Conservation (phyloP, 2,113 vertebrate genomes). For the Rostratula benghalensis region DNA sequence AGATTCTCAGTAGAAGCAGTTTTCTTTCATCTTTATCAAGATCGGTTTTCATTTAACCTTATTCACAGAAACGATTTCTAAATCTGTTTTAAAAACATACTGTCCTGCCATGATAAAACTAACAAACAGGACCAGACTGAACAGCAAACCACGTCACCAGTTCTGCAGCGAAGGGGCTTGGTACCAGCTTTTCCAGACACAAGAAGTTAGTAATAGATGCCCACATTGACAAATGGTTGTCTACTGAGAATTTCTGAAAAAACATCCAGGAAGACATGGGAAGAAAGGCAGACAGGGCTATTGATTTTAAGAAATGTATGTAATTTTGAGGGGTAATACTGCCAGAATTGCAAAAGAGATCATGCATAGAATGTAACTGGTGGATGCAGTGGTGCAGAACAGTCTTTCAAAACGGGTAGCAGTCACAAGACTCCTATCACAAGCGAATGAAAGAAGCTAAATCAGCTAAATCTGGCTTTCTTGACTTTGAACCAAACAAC, state of each 20-base stretch:
- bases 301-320: not conserved
- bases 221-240: not conserved
- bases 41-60: constrained; percentile 37
- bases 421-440: constrained; percentile 33
- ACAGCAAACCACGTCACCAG: not conserved
- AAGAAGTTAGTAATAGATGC: not conserved
- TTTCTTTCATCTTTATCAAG: constrained; percentile 43
- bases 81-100: not conserved
- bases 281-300: not conserved
- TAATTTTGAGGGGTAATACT: not conserved
- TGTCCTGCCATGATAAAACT: not conserved
- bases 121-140: not conserved
- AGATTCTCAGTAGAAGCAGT: constrained; percentile 27
- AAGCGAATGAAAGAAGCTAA: not conserved
- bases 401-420: not conserved
- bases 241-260: not conserved
- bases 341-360: not conserved
- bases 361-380: not conserved
- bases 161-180: not conserved
- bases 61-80: constrained; percentile 48
- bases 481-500: not conserved
- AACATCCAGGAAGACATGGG: not conserved
- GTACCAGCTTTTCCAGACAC: not conserved
- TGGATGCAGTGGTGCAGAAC: not conserved
- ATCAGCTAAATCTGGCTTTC: constrained; percentile 28